Evolutionary conservation across 2,888 invertebrate genomes (phyloP).

Genomic region (Drosophila cyrtoloma): DNA sequence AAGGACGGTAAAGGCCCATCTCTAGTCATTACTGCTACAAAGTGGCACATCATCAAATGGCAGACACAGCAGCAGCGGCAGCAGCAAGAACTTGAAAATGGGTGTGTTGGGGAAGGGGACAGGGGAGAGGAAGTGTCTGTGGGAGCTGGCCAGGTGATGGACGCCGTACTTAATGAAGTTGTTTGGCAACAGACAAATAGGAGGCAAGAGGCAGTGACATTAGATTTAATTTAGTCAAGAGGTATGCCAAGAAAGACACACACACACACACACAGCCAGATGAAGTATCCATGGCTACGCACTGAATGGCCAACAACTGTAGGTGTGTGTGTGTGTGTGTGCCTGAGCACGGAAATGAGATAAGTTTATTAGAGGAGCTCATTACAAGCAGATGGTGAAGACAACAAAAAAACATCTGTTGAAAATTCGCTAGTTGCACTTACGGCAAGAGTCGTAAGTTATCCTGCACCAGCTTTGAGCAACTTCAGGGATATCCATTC

Average conservation of each 20-base stretch:
- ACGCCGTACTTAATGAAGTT: constrained; percentile 67
- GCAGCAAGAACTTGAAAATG: constrained; percentile 11
- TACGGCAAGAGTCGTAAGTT: constrained; percentile 11
- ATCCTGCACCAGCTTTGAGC: constrained; percentile 8
- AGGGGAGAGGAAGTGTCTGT: not conserved
- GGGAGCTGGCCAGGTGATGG: constrained; percentile 11
- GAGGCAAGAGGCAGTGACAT: constrained; percentile 47
- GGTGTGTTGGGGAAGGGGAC: not conserved
- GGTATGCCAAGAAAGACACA: constrained; percentile 45
- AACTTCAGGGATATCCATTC: constrained; percentile 3
- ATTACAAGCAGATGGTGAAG: constrained; percentile 32
- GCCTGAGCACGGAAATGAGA: constrained; percentile 46
- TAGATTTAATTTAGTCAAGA: constrained; percentile 70
- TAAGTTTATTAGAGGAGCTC: constrained; percentile 49
- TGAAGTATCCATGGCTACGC: constrained; percentile 41
- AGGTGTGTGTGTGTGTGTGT: constrained; percentile 1
- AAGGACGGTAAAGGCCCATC: not conserved
- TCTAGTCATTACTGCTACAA: constrained; percentile 22
- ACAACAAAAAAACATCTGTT: constrained; percentile 11
- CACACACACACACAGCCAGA: not conserved
- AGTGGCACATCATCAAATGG: constrained; percentile 55
- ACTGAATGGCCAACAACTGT: constrained; percentile 31
- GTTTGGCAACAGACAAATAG: constrained; percentile 42
- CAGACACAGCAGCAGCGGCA: not conserved
- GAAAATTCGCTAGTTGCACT: constrained; percentile 16